Evolutionary conservation across 2,113 vertebrate genomes (phyloP).

Genomic region (Mesocricetus auratus): DNA sequence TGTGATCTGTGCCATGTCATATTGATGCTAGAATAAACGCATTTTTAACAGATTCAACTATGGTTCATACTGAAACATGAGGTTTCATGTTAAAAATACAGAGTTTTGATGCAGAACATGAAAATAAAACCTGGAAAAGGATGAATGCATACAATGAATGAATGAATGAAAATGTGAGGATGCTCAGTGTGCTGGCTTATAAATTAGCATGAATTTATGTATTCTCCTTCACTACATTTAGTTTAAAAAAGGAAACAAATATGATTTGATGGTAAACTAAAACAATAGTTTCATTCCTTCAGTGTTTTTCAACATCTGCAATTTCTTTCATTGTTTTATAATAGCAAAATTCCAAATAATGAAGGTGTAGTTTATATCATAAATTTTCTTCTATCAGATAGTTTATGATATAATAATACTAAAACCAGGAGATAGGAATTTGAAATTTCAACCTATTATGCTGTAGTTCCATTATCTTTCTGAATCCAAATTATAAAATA

Average conservation of each 20-base stretch:
- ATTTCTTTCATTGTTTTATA: background rate
- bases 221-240: background rate
- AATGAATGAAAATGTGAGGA: background rate
- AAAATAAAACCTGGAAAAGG: background rate
- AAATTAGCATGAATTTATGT: background rate
- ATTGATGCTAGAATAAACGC: background rate
- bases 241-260: background rate
- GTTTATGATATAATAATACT: background rate
- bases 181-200: background rate
- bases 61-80: background rate
- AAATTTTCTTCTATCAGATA: background rate
- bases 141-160: background rate
- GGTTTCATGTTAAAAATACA: constrained; percentile 21
- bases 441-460: background rate
- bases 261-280: background rate
- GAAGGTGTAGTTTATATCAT: background rate
- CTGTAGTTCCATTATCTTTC: background rate
- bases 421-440: background rate
- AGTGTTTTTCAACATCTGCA: background rate
- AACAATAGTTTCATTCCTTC: background rate
- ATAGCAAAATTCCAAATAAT: constrained; percentile 16
- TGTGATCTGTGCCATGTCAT: background rate
- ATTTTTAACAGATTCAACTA: background rate
- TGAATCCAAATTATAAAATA: constrained; percentile 28
- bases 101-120: background rate